Conservation (phyloP, 2,113 vertebrate genomes). For the Marmota monax region DNA sequence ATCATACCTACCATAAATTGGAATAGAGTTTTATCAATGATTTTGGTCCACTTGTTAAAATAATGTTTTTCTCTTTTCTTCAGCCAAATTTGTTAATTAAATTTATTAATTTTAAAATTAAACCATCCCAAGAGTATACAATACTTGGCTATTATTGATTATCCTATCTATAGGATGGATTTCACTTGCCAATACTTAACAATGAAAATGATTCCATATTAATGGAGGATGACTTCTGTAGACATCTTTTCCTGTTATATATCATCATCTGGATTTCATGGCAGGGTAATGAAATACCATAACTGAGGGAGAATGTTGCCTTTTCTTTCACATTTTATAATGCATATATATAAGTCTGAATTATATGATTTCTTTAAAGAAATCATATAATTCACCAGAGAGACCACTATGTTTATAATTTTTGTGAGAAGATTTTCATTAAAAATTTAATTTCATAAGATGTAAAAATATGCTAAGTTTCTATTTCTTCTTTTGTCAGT, state of each 20-base stretch:
- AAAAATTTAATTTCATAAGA: background rate
- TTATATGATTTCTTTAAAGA: background rate
- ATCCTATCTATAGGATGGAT: background rate
- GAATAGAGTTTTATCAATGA: background rate
- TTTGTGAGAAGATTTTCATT: background rate
- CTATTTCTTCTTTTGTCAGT: slow-evolving; percentile 21
- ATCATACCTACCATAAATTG: background rate
- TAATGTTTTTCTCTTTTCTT: background rate
- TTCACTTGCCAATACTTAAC: background rate
- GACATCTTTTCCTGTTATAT: background rate
- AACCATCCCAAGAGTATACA: background rate
- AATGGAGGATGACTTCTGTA: background rate
- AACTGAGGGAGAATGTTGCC: background rate
- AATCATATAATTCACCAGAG: background rate
- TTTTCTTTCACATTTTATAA: background rate
- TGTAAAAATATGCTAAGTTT: background rate
- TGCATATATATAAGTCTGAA: background rate
- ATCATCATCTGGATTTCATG: background rate
- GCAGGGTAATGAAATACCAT: too few relatives aligned
- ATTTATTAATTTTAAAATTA: background rate
- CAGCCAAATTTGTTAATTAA: background rate
- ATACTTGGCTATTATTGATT: background rate
- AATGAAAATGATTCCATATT: background rate
- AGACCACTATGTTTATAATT: background rate
- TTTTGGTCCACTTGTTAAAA: background rate